Base-by-base conservation (phyloP, 1,140 invertebrate species). In the Drosophila grimshawi region DNA sequence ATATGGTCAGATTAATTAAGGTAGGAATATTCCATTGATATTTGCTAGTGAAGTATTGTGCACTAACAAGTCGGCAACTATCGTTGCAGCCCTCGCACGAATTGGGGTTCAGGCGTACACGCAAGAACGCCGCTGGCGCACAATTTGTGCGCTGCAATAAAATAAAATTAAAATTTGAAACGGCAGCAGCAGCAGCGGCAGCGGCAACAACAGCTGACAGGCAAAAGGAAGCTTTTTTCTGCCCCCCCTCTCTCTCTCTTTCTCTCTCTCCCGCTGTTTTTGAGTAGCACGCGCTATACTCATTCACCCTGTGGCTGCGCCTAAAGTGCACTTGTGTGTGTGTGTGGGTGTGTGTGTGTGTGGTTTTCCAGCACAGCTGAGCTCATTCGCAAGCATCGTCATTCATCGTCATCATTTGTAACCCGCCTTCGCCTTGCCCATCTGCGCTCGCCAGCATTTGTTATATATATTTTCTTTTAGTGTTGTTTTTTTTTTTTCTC, bases 101-200 rank as follows among this genome's bases (percentile, higher is more conserved):
- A 39, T 4, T 32, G 43, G n/a, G 37, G 45, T 48, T 32, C 37
- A 49, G 45, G 52, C 64, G 56, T 66, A 73, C 82, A 79, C 83
- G 70, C 81, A 86, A 82, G 79, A 72, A 51, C 71, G 83, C 82
- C 80, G 80, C 39, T 66, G 83, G 80, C 83, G 67, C 78, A 86
- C 82, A 86, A 76, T 79, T 86, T 86, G 70, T 86, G 82, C 61
- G 73, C 76, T 88, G 83, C 83, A 86, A 89, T 86, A 88, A 88
- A 89, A 88, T 88, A 77, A 88, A 86, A 86, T 86, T 80, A 77
- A 80, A 86, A 83, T 72, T 86, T 86, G 72, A 83, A 83, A 86
- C 82, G 86, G 72, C 82, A 70, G 63, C 73, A 68, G 56, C 33
- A 68, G 46, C 66, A 78, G 30, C 66, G 72, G 60, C 61, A 66